These are phyloP conservation scores for Ctenosaura bakeri DNA, from an alignment of 2,797 vertebrate species.

Conservation along the genomic window DNA sequence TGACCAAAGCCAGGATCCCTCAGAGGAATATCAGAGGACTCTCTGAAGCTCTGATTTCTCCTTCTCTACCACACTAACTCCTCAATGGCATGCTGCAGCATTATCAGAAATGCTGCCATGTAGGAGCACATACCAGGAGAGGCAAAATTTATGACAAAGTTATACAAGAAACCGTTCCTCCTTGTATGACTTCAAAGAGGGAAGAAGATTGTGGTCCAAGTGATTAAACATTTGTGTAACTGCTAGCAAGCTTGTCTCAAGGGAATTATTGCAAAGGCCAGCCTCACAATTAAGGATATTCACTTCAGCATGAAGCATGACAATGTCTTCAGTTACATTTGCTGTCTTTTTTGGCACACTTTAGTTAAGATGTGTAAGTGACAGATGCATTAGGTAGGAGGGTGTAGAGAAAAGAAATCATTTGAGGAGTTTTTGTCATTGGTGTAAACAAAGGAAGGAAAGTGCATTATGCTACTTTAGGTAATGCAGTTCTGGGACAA, in stretches of 20 bases:
- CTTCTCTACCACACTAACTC: not conserved
- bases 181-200: not conserved
- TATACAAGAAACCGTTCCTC: not conserved
- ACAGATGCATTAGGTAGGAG: slow-evolving; percentile 16
- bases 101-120: not conserved
- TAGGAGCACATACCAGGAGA: not conserved
- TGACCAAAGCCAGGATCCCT: too few species aligned
- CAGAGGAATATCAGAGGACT: not conserved
- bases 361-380: slow-evolving; percentile 48
- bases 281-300: slow-evolving; percentile 52
- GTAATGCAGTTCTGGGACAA: slow-evolving; percentile 61
- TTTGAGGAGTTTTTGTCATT: slow-evolving; percentile 43
- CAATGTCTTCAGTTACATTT: slow-evolving; percentile 36
- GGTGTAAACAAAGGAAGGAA: slow-evolving; percentile 45
- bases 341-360: slow-evolving; percentile 38
- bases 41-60: not conserved
- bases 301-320: slow-evolving; percentile 41
- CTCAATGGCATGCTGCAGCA: not conserved
- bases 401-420: slow-evolving; percentile 42
- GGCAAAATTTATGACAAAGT: not conserved
- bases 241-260: slow-evolving; percentile 16
- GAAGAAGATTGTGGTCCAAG: slow-evolving; percentile 14
- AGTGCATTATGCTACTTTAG: slow-evolving; percentile 51
- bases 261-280: slow-evolving; percentile 23
- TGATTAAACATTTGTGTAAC: slow-evolving; percentile 35